Base-by-base conservation (phyloP, 1,140 invertebrate genomes). In the Aphelinus atriplicis region DNA sequence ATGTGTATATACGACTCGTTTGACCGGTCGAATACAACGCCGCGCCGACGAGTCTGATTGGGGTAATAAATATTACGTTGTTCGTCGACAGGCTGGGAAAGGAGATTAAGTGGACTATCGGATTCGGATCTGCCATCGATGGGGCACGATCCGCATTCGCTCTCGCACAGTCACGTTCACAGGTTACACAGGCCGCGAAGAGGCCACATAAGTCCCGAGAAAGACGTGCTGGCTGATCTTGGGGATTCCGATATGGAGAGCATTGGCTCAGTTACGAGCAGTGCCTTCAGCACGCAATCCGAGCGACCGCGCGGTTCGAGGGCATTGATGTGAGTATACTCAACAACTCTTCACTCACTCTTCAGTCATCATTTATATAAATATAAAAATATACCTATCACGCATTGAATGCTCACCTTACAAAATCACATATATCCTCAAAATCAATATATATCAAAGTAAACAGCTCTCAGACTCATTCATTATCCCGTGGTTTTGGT, bases 201-300 rank as follows among this genome's bases (percentile, higher is more conserved):
- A 76, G 88, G 80, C 42, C 89, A 89, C 46, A 81, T 92, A 9
- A 94, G 92, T 64, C 92, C 92, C 1, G 93, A 94, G 80, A 93
- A 93, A 78, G 90, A 93, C 79, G 88, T 91, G 51, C 89, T 93
- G 74, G 90, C 88, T 7, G 93, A 94, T 83, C 92, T 92, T 76
- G 93, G 91, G 10, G 95, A 96, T 87, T 96, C 94, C 73, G 95
- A 97, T 84, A 94, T 96, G 89, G 95, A 97, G 87, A 95, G 94
- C 80, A 94, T 95, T 71, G 93, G 91, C 61, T 95, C 93, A 62
- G 93, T 95, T 73, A 95, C 94, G 61, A 96, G 95, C 82, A 96
- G 95, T 90, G 94, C 95, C 82, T 96, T 96, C 87, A 96, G 95
- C 80, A 97, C 95, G 72, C 95, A 97, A 87, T 96, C 95, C 79